Evolutionary conservation across 2,797 vertebrate species (phyloP).

Genomic region (Pangasius mekongensis): DNA sequence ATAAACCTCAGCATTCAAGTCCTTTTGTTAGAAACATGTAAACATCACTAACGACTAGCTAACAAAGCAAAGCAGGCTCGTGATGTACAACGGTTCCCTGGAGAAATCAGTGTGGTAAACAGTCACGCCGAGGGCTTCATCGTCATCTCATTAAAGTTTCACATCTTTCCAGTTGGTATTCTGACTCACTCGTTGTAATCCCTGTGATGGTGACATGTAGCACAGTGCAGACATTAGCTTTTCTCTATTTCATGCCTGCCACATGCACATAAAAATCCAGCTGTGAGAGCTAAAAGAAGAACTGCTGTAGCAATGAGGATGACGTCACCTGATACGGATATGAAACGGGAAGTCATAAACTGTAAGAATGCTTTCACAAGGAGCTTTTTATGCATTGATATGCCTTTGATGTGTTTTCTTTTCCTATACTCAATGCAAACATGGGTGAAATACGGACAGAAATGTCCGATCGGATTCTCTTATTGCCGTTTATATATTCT

Average conservation of each 20-base stretch:
- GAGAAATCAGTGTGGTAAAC: not conserved
- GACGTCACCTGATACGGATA: not conserved
- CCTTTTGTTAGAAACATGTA: not conserved
- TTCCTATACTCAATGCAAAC: not conserved
- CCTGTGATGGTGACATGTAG: no score
- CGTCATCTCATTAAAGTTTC: not conserved
- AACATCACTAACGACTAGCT: not conserved
- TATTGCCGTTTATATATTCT: not conserved
- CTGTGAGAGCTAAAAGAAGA: not conserved
- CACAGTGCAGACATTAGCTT: not conserved
- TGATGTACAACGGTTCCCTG: not conserved
- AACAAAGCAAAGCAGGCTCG: not conserved
- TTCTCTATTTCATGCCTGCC: not conserved
- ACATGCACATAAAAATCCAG: not conserved
- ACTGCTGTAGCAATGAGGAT: not conserved
- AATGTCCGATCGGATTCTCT: not conserved
- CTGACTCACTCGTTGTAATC: not conserved
- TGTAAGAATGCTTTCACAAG: not conserved
- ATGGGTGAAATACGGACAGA: not conserved
- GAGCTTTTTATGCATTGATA: not conserved
- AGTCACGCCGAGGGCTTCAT: not conserved
- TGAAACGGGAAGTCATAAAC: not conserved
- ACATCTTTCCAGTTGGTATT: not conserved
- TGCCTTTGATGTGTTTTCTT: not conserved
- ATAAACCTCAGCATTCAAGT: not conserved